Conservation (phyloP, 2,797 vertebrate species). For the Spinus olivaceus region DNA sequence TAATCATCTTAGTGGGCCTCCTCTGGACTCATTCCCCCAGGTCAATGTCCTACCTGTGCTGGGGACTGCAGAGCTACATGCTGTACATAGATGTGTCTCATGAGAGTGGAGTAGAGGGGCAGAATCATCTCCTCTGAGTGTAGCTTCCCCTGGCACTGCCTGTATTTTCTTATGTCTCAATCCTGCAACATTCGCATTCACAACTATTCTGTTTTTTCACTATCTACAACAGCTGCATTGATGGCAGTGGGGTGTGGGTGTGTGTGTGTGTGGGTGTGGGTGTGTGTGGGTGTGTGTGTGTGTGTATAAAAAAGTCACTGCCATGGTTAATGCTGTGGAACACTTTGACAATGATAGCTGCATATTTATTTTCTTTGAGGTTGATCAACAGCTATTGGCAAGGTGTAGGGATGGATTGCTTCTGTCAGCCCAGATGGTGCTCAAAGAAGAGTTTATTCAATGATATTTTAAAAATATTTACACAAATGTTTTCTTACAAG, state of each 20-base stretch:
- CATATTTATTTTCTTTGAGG: neutral
- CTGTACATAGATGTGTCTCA: neutral
- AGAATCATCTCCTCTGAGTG: neutral
- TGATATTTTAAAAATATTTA: neutral
- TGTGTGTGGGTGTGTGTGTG: neutral
- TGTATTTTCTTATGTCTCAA: neutral
- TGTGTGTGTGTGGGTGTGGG: neutral
- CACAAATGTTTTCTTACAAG: neutral
- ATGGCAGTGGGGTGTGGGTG: neutral
- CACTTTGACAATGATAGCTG: neutral
- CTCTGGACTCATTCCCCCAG: neutral
- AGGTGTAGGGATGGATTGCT: neutral
- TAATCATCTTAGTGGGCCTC: neutral
- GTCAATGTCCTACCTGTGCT: neutral
- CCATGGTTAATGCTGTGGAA: neutral
- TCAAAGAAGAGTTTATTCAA: neutral
- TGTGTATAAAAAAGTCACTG: neutral
- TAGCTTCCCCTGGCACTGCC: neutral
- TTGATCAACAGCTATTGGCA: neutral
- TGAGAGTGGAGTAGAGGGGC: neutral
- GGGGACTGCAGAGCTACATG: neutral
- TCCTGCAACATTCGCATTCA: neutral
- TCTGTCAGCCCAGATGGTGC: neutral
- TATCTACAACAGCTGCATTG: neutral
- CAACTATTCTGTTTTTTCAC: neutral